These are phyloP conservation scores for Bombus pascuorum DNA, from an alignment of 1,140 invertebrate species.

Conservation along the genomic window DNA sequence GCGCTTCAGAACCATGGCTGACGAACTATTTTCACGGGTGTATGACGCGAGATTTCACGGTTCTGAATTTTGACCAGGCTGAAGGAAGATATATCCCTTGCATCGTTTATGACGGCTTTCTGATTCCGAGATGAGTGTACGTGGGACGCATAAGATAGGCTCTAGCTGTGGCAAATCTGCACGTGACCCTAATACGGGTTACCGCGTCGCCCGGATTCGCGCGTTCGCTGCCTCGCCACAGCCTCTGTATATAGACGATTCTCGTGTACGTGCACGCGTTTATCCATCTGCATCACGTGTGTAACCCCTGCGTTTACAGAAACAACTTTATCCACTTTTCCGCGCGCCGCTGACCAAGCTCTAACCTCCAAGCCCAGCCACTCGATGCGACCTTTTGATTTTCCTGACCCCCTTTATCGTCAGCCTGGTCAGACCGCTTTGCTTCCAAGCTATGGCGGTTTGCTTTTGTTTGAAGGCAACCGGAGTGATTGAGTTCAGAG, in stretches of 20 bases:
- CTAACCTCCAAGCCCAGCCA: not conserved
- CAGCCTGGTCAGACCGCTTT: not conserved
- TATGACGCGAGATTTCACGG: slow-evolving; percentile 27
- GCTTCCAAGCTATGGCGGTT: not conserved
- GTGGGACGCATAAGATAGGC: slow-evolving; percentile 77
- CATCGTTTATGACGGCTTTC: slow-evolving; percentile 78
- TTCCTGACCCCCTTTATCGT: not conserved
- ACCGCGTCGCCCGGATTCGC: slow-evolving; percentile 67
- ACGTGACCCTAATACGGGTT: slow-evolving; percentile 78
- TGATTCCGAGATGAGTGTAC: slow-evolving; percentile 79
- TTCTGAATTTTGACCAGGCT: slow-evolving; percentile 47
- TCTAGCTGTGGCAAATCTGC: slow-evolving; percentile 75
- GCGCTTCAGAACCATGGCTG: not conserved
- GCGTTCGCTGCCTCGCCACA: slow-evolving; percentile 72
- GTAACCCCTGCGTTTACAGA: slow-evolving; percentile 42
- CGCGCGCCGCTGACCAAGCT: not conserved
- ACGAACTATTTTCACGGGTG: slow-evolving; percentile 33
- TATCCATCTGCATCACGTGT: slow-evolving; percentile 25
- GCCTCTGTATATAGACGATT: slow-evolving; percentile 35
- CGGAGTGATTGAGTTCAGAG: not conserved
- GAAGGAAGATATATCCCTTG: slow-evolving; percentile 68
- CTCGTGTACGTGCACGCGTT: not conserved
- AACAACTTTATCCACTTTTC: slow-evolving; percentile 56
- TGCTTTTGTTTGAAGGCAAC: not conserved
- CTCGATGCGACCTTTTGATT: slow-evolving; percentile 21